Evolutionary conservation across 2,113 vertebrate genomes (phyloP).

Genomic region (Pycnonotus jocosus): DNA sequence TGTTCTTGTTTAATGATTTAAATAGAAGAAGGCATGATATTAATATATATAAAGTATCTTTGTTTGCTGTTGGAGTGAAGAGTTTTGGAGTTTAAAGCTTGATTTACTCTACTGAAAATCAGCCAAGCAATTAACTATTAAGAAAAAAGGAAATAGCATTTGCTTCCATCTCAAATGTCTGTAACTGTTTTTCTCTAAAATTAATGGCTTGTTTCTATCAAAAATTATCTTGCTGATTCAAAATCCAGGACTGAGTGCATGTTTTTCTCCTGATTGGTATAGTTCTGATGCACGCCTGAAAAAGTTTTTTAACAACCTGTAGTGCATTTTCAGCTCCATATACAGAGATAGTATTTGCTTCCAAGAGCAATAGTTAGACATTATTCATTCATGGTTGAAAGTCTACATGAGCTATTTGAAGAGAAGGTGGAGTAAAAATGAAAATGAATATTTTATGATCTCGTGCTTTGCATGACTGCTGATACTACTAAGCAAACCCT

Average conservation of each 20-base stretch:
- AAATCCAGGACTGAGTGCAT: not conserved
- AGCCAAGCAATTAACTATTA: not conserved
- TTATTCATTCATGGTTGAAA: constrained; percentile 20
- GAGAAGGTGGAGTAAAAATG: constrained; percentile 36
- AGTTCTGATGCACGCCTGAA: not conserved
- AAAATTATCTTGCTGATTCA: not conserved
- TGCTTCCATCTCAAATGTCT: not conserved
- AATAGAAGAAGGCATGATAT: not conserved
- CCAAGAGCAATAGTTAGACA: constrained; percentile 1
- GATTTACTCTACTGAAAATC: not conserved
- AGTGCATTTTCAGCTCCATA: not conserved
- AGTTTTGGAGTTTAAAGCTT: not conserved
- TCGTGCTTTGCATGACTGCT: constrained; percentile 21
- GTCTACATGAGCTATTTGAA: not conserved
- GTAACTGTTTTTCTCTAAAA: not conserved
- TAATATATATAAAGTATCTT: not conserved
- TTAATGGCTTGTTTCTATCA: not conserved
- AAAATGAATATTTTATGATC: constrained; percentile 26
- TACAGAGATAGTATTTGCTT: not conserved
- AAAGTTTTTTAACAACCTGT: not conserved
- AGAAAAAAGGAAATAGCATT: not conserved
- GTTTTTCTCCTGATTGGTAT: not conserved
- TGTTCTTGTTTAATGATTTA: not conserved
- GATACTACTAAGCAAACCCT: not conserved
- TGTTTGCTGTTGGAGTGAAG: not conserved